Base-by-base conservation (phyloP, 1,140 invertebrate species). In the Pseudomyrmex sp. region DNA sequence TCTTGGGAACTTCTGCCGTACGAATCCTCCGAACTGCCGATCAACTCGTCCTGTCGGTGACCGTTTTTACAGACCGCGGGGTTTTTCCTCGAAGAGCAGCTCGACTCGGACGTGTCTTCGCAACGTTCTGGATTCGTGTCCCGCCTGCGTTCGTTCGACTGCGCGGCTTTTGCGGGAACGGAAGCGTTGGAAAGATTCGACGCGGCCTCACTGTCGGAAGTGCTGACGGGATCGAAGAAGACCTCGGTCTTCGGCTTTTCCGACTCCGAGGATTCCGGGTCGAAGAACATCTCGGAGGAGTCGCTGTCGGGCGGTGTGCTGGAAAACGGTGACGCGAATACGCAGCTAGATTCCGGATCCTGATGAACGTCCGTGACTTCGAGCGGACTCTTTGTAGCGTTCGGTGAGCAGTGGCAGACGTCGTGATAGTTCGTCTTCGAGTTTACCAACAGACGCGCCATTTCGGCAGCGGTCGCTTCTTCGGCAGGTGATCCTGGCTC, bases 401-500 rank as follows among this genome's bases (percentile, higher is more conserved):
- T 88, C 0, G 84, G 79, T 72, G 76, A 79, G 61, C 85, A 86
- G 23, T 91, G 88, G 62, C 90, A 91, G 10, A 88, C 87, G 5
- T 89, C 88, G 46, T 82, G 85, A 63, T 91, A 84, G 58, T 88
- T 87, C 3, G 70, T 62, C 26, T 91, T 88, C 0, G 88, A 72
- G 18, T 92, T 91, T 0, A 91, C 88, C 0, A 90, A 68, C 1
- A 91, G 56, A 8, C 85, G 84, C 0, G 89, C 88, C 12, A 90
- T 52, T 44, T 91, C 93, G 50, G 95, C 95, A 5, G 89, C 83
- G 0, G 90, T 84, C 20, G 95, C 95, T 90, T 96, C 96, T 79
- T 97, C 96, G 3, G 95, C 95, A 0, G 97, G 96, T 87, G 96
- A 97, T 18, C 95, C 95, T 0, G 96, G 96, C 58, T 95, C 83